phyloP scores from a whole-genome alignment of 1,140 invertebrate genomes.

The Scaptomyza pallida region DNA sequence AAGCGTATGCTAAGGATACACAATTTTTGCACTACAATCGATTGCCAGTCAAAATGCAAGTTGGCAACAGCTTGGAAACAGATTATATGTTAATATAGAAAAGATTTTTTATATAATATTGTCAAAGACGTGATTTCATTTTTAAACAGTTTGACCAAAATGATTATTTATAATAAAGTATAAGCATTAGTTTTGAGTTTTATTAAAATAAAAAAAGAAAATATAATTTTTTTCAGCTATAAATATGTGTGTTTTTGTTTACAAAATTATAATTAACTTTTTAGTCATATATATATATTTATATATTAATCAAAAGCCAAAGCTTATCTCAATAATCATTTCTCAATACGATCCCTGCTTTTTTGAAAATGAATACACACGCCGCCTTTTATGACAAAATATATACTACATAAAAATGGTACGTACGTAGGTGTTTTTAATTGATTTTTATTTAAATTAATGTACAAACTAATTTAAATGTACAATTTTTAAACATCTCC shows the following conservation, averaged over 20 bases:
- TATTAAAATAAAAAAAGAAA: slow-evolving; percentile 51
- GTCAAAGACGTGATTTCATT: background rate
- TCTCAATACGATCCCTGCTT: slow-evolving; percentile 27
- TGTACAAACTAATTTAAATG: slow-evolving; percentile 81
- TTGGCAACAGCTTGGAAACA: background rate
- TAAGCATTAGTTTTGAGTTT: slow-evolving; percentile 44
- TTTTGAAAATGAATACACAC: slow-evolving; percentile 18
- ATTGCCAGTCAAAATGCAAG: slow-evolving; percentile 10
- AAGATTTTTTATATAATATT: too few species aligned
- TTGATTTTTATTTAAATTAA: slow-evolving; percentile 83
- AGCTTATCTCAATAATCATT: slow-evolving; percentile 15
- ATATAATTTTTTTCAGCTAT: slow-evolving; percentile 38
- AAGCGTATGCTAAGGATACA: slow-evolving; percentile 19
- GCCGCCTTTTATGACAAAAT: slow-evolving; percentile 12
- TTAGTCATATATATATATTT: slow-evolving; percentile 21
- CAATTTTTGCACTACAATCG: slow-evolving; percentile 55
- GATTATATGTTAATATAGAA: too few species aligned
- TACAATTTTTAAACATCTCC: slow-evolving; percentile 80
- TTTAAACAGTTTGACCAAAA: slow-evolving; percentile 21
- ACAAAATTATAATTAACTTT: slow-evolving; percentile 33
- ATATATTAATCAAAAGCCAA: too few species aligned
- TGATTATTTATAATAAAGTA: slow-evolving; percentile 21
- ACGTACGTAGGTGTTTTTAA: slow-evolving; percentile 50
- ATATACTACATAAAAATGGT: slow-evolving; percentile 20
- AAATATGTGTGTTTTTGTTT: slow-evolving; percentile 28